Base-by-base conservation (phyloP, 2,113 vertebrate species). In the Prunella himalayana region DNA sequence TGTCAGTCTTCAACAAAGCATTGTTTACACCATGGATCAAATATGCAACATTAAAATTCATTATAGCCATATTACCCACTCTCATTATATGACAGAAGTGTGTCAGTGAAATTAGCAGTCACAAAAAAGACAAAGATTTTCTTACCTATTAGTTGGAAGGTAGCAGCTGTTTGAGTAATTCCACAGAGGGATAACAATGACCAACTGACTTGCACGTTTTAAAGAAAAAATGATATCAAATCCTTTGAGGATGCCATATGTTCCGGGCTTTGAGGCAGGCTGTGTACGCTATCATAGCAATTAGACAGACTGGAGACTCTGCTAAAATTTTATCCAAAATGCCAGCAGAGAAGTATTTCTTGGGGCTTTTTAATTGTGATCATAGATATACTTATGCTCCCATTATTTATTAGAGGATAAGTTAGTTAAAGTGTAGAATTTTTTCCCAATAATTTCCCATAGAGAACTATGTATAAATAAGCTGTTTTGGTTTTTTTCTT, bases 201-300 rank as follows among this genome's bases (percentile, higher is more conserved):
- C 97, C 94, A 61, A 97, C 85, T 92, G 95, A 97, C 96, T 98
- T 88, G 91, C 95, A 96, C 24, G 39, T 97, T 96, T 76, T 97
- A 97, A 96, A 90, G 70, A 89, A 96, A 97, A 97, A 97, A 92
- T 89, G 87, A 88, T 97, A 96, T 77, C 47, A 65, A 96, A 91
- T 97, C 98, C 97, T 98, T 92, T 94, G 98, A 97, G 97, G 92
- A 97, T 78, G 95, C 97, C 98, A 97, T 97, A 97, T 98, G 97
- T 64, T 98, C 92, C 50, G 59, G 82, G 94, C 88, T 97, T 97
- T 94, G 88, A 97, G 88, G 93, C 90, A 93, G 94, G 82, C 96
- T 94, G 85, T 37, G 21, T 94, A 91, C 0, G 7, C 90, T 94
- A 91, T 90, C 90, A 75, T 45, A 86, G 90, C 91, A 97, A 96